Evolutionary conservation across 2,113 vertebrate genomes (phyloP).

Genomic region (Rattus norvegicus): DNA sequence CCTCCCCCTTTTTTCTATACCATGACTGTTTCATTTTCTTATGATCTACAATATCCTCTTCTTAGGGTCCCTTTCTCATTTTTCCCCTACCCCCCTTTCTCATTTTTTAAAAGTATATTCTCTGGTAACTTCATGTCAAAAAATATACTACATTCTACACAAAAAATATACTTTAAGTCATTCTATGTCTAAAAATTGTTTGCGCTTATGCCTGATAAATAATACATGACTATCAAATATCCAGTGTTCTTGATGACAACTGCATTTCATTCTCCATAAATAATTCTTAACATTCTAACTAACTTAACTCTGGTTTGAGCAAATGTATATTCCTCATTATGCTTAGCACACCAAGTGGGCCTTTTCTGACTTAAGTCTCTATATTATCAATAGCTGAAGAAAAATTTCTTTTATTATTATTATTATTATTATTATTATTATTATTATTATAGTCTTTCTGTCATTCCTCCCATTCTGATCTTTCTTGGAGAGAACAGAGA

Average conservation of each 20-base stretch:
- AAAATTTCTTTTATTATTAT: neutral
- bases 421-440: neutral
- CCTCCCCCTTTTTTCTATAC: neutral
- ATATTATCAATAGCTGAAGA: neutral
- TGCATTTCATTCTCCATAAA: neutral
- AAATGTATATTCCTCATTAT: neutral
- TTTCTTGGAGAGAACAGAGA: neutral
- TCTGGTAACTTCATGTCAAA: constrained; percentile 51
- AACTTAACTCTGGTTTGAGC: constrained; percentile 39
- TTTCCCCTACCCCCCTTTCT: neutral
- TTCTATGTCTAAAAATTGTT: neutral
- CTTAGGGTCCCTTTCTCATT: constrained; percentile 20
- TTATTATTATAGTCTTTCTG: constrained; percentile 10
- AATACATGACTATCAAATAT: neutral
- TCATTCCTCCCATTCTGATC: neutral
- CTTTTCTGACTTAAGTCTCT: neutral
- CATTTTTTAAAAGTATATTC: constrained; percentile 31
- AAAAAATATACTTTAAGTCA: neutral
- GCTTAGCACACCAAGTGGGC: neutral
- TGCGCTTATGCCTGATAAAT: neutral
- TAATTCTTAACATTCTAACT: constrained; percentile 20
- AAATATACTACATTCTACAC: neutral
- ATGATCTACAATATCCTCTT: neutral
- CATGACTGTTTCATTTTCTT: neutral
- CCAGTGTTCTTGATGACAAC: constrained; percentile 22